Base-by-base conservation (phyloP, 2,888 invertebrate species). In the Elysia crispata region DNA sequence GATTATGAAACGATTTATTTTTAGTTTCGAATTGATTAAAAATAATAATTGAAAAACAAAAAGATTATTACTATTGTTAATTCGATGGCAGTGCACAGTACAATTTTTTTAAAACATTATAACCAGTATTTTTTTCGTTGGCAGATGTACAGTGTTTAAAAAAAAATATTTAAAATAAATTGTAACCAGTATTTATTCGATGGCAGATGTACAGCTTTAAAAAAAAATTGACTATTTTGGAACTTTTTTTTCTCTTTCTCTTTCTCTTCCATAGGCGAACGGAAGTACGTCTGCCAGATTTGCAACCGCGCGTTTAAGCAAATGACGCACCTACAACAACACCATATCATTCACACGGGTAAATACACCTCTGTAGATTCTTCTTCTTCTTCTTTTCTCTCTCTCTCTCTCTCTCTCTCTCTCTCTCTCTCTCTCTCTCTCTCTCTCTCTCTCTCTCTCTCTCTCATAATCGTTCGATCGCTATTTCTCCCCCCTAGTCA, bases 251-350 rank as follows among this genome's bases (percentile, higher is more conserved):
- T 66, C n/a, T 25, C 13, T 31, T 77, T 72, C 62, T 57, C 66
- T 72, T 25, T 66, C 28, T 78, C 30, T 57, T 67, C 76, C 67
- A 31, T 78, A 79, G 98, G 98, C 76, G 97, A 98, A 93, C 97
- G 98, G 92, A 98, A 98, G n/a, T 98, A 98, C 94, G 97, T 97
- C 93, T 98, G 98, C 94, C 96, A 97, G 91, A 98, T 98, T 93
- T 98, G 98, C 93, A 98, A 98, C 93, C 94, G 98, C 86, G 94
- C 98, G 92, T 98, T 98, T 94, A 98, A 98, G 92, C 98, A 98
- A 93, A 94, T 98, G 85, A 97, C 97, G 89, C 98, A 98, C 93
- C 97, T 98, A 18, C 98, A 98, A 91, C 98, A 98, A 91, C 98
- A 98, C 92, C 98, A 98, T 76, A 94, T 98, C 88, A 94, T 98